Percentiles rank a stretch among this genome's conserved stretches.
Conservation (phyloP, 2,797 vertebrate genomes). For the Neoniphon sammara region DNA sequence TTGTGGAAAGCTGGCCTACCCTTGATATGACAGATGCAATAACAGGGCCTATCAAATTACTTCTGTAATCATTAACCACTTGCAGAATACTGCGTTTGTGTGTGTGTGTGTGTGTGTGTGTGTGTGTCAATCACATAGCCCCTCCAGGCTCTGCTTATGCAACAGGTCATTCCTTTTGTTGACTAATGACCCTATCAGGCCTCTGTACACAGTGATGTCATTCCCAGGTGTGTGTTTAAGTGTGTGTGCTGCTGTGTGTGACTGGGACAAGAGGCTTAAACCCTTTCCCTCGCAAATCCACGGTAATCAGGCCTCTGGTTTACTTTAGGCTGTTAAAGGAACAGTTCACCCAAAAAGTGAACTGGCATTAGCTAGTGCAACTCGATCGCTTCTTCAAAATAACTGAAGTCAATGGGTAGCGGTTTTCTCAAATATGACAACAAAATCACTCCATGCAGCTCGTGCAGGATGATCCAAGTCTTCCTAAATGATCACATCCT, state of each 20-base stretch:
- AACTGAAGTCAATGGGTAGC: too few relatives aligned
- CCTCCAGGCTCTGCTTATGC: constrained; percentile 57
- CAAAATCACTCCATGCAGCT: too few relatives aligned
- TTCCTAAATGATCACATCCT: too few relatives aligned
- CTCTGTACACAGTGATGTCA: constrained; percentile 66
- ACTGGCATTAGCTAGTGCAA: too few relatives aligned
- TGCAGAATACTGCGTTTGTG: constrained; percentile 29
- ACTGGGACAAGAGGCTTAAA: not conserved
- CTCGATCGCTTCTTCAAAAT: too few relatives aligned
- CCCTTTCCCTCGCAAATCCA: not conserved
- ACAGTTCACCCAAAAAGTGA: too few relatives aligned
- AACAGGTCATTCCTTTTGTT: constrained; percentile 73
- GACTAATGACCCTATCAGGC: constrained; percentile 69
- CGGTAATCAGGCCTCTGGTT: not conserved
- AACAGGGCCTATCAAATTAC: constrained; percentile 70
- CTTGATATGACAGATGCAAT: constrained; percentile 75
- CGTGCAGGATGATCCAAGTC: too few relatives aligned
- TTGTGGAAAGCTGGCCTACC: constrained; percentile 62
- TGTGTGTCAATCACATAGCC: constrained; percentile 53
- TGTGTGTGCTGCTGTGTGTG: constrained; percentile 6
- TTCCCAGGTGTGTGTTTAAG: constrained; percentile 55
- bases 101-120: constrained; percentile 28
- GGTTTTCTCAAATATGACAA: too few relatives aligned
- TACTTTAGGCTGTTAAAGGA: constrained; percentile 16
- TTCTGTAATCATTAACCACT: constrained; percentile 75